Evolutionary conservation across 2,888 invertebrate species (phyloP).

Genomic region (Osedax frankpressi): DNA sequence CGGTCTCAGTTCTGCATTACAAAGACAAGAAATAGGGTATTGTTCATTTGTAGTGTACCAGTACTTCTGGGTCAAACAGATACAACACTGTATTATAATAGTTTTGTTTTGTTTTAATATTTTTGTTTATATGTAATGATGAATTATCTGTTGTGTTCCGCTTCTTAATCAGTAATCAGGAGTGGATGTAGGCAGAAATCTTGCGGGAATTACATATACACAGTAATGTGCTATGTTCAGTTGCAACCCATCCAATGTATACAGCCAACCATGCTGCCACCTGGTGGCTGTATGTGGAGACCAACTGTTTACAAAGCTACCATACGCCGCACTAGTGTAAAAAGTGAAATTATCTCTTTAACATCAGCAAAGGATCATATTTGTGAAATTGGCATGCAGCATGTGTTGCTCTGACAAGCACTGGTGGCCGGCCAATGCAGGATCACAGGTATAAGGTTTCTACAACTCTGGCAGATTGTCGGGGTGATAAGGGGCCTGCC

Average conservation of each 20-base stretch:
- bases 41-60: not conserved
- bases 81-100: not conserved
- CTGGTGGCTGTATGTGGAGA: not conserved
- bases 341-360: slow-evolving; percentile 1
- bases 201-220: not conserved
- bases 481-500: slow-evolving; percentile 1
- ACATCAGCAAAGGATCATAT: not conserved
- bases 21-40: not conserved
- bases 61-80: not conserved
- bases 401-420: not conserved
- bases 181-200: not conserved
- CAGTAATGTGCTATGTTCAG: not conserved
- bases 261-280: not conserved
- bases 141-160: not conserved
- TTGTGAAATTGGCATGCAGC: not conserved
- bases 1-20: not conserved
- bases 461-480: not conserved
- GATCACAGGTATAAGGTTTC: slow-evolving; percentile 1
- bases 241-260: not conserved
- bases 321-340: not conserved
- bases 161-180: not conserved
- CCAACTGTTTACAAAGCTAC: not conserved
- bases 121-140: not conserved
- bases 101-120: not conserved
- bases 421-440: not conserved